phyloP scores from a whole-genome alignment of 2,113 vertebrate genomes.

The Butorides virescens region DNA sequence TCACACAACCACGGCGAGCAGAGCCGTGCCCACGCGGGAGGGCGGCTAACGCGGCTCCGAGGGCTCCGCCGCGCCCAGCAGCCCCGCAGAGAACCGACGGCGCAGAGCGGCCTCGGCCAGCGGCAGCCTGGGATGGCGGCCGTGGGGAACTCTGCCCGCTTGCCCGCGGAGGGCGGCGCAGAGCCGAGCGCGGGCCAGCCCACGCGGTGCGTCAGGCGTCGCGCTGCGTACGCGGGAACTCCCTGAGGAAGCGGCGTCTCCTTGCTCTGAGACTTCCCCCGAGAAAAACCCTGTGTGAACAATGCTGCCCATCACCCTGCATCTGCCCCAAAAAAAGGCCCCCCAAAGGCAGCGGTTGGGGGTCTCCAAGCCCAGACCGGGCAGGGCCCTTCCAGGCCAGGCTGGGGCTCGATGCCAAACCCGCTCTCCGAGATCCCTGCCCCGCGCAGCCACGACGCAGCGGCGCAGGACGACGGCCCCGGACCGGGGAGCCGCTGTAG shows the following conservation, averaged over 20 bases:
- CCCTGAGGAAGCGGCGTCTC: rapidly evolving
- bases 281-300: rapidly evolving
- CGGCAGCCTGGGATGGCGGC: rapidly evolving
- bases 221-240: rapidly evolving
- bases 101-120: not conserved
- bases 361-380: not conserved
- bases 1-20: not conserved
- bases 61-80: not conserved
- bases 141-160: not conserved
- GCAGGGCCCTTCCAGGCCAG: too few species aligned
- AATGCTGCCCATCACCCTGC: rapidly evolving
- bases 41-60: not conserved
- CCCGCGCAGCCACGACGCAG: not conserved
- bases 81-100: rapidly evolving
- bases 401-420: not conserved
- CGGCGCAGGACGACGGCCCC: not conserved
- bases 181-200: rapidly evolving
- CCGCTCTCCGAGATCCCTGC: not conserved
- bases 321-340: rapidly evolving
- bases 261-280: not conserved
- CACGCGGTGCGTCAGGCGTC: rapidly evolving
- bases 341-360: not conserved
- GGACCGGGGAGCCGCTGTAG: rapidly evolving
- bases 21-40: conserved; percentile 3
- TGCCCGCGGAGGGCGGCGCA: rapidly evolving